phyloP scores from a whole-genome alignment of 2,113 vertebrate genomes.

The Gallinago media region DNA sequence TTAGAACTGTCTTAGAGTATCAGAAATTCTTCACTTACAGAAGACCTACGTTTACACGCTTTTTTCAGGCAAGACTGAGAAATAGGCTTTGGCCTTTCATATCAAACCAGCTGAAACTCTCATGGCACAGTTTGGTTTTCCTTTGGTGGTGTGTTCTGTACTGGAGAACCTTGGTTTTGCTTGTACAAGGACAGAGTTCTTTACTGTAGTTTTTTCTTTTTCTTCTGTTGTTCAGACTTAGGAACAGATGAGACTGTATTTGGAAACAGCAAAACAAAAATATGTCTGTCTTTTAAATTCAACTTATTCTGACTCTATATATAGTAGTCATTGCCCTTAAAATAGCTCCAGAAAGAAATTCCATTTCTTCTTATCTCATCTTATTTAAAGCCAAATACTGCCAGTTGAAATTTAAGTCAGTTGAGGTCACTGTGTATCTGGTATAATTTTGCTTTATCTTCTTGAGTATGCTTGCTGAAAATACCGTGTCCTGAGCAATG shows the following conservation, averaged over 20 bases:
- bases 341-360: slow-evolving; percentile 56
- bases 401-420: neutral
- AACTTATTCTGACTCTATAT: slow-evolving; percentile 40
- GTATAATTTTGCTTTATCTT: neutral
- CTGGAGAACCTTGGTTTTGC: neutral
- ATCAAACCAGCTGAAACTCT: neutral
- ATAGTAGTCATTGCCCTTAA: slow-evolving; percentile 49
- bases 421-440: neutral
- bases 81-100: neutral
- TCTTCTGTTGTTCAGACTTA: neutral
- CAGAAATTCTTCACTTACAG: neutral
- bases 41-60: neutral
- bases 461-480: neutral
- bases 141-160: neutral
- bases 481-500: neutral
- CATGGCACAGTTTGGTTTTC: neutral
- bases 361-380: slow-evolving; percentile 40
- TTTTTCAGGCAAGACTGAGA: neutral
- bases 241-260: neutral
- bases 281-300: slow-evolving; percentile 44
- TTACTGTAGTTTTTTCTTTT: neutral
- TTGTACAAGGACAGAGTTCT: neutral
- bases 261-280: slow-evolving; percentile 49
- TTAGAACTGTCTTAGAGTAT: neutral
- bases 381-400: neutral